phyloP scores from a whole-genome alignment of 1,140 invertebrate genomes.

The Cephus cinctus region DNA sequence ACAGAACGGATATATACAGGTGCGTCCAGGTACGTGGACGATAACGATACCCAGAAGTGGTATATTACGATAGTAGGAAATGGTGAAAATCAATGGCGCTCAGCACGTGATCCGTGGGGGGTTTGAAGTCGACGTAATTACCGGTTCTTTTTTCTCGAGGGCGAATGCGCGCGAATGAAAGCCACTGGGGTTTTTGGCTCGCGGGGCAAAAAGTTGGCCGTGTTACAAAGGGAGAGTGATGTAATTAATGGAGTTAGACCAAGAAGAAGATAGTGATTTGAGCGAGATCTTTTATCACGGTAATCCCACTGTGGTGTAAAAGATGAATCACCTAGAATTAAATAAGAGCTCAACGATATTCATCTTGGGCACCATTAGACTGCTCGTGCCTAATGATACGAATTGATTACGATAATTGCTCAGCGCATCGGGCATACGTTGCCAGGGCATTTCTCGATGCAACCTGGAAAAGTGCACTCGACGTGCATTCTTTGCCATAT shows the following conservation, averaged over 20 bases:
- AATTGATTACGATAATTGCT: constrained; percentile 26
- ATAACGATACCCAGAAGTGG: no score
- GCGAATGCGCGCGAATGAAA: constrained; percentile 10
- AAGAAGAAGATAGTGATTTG: constrained; percentile 25
- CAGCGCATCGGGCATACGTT: constrained; percentile 11
- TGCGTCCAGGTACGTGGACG: no score
- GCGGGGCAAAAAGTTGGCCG: constrained; percentile 19
- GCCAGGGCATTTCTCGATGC: constrained; percentile 12
- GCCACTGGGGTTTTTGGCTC: constrained; percentile 18
- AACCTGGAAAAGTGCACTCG: no score
- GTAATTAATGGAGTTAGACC: constrained; percentile 32
- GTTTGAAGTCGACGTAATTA: constrained; percentile 34
- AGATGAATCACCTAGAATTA: constrained; percentile 20
- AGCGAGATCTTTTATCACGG: constrained; percentile 22
- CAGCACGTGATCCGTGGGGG: background rate
- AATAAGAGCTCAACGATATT: constrained; percentile 7
- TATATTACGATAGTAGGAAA: no score
- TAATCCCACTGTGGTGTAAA: constrained; percentile 17
- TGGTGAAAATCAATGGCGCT: no score
- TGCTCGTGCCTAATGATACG: constrained; percentile 13
- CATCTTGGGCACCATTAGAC: background rate
- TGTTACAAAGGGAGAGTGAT: constrained; percentile 12
- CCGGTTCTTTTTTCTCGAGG: constrained; percentile 17
- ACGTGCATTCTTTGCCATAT: no score
- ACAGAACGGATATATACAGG: no score